Evolutionary conservation across 2,888 invertebrate genomes (phyloP).

Genomic region (Drosophila pseudotalamancana): DNA sequence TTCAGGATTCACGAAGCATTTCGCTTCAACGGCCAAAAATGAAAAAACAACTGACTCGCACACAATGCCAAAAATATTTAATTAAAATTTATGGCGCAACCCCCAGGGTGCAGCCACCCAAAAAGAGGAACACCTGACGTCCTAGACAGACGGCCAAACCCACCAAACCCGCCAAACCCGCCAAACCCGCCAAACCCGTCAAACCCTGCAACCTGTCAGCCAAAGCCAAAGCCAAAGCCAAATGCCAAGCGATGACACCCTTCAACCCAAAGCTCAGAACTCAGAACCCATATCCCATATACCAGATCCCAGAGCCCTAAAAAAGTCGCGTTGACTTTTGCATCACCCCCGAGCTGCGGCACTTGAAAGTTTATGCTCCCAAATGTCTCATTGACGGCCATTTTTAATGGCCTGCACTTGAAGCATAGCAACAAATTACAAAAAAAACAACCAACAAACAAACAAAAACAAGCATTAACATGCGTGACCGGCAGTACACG

Average conservation of each 20-base stretch:
- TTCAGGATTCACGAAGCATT: conserved; percentile 50
- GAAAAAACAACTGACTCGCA: conserved; percentile 17
- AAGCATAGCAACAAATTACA: conserved; percentile 51
- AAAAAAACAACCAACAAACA: conserved; percentile 23
- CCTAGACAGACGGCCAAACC: no score
- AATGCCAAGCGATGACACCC: conserved; percentile 64
- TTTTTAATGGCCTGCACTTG: conserved; percentile 69
- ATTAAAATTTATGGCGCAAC: conserved; percentile 76
- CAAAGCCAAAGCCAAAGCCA: no score
- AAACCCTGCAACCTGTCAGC: no score
- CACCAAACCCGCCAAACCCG: no score
- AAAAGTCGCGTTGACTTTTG: conserved; percentile 28
- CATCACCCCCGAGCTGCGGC: conserved; percentile 20
- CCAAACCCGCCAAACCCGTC: no score
- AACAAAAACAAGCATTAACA: conserved; percentile 34
- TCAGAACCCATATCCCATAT: no score
- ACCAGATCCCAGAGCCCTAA: neutral
- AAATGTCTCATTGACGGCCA: conserved; percentile 75
- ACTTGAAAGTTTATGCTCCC: conserved; percentile 62
- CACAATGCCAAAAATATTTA: conserved; percentile 69
- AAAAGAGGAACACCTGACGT: conserved; percentile 49
- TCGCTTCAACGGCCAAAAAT: conserved; percentile 35
- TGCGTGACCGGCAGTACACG: neutral
- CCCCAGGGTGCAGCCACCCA: conserved; percentile 58
- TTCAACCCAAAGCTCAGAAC: conserved; percentile 37